Conservation (phyloP, 2,113 vertebrate genomes). For the Pedetes capensis region DNA sequence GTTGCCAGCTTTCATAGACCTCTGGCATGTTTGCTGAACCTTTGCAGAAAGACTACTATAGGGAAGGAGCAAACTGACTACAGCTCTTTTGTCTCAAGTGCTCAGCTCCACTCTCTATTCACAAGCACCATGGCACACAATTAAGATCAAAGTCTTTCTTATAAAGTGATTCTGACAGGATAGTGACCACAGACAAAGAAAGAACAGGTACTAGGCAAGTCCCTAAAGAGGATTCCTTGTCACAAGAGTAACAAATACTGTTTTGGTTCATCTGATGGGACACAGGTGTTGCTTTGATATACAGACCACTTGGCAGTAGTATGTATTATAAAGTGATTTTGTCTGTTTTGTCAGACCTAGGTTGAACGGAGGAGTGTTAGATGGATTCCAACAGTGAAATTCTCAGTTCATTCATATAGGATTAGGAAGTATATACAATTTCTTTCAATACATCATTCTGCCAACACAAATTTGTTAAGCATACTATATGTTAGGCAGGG, state of each 20-base stretch:
- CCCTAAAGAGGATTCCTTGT: constrained; percentile 19
- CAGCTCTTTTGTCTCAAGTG: background rate
- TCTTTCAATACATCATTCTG: background rate
- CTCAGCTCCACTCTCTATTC: background rate
- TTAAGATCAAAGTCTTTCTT: constrained; percentile 42
- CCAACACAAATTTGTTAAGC: background rate
- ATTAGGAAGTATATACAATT: background rate
- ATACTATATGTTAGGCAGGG: background rate
- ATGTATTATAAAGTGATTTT: background rate
- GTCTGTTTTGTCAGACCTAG: constrained; percentile 2
- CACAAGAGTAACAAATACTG: background rate
- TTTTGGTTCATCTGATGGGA: constrained; percentile 13
- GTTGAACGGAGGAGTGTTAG: background rate
- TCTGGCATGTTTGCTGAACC: background rate
- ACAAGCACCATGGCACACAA: background rate
- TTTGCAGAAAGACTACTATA: background rate
- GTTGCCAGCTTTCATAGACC: background rate
- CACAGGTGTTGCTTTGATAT: constrained; percentile 15
- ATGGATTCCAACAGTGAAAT: background rate
- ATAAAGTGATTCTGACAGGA: constrained; percentile 47
- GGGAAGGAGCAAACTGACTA: background rate
- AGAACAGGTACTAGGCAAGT: background rate
- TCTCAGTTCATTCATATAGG: background rate
- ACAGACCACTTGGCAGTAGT: background rate
- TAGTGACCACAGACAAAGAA: constrained; percentile 43